Evolutionary conservation across 2,113 vertebrate genomes (phyloP).

Genomic region (Dicerorhinus sumatrensis): DNA sequence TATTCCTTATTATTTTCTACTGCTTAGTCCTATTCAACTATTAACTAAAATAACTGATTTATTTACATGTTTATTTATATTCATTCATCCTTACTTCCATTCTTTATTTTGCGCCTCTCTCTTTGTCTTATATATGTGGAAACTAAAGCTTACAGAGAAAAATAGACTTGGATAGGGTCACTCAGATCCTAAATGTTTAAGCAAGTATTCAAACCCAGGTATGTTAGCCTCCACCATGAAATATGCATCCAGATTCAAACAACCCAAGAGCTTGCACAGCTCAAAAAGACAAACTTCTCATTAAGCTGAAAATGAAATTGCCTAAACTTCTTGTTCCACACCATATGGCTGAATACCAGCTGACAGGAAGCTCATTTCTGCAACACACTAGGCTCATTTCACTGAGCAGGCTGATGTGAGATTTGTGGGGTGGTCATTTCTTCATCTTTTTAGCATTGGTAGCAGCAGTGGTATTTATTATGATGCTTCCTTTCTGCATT

Average conservation of each 20-base stretch:
- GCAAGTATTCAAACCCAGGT: neutral
- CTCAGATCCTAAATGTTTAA: neutral
- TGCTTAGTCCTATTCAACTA: neutral
- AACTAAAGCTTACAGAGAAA: neutral
- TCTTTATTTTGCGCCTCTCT: neutral
- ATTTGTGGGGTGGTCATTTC: slow-evolving; percentile 50
- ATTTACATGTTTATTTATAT: neutral
- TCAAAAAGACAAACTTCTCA: slow-evolving; percentile 62
- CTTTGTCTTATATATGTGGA: neutral
- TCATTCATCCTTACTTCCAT: neutral
- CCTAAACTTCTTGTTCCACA: slow-evolving; percentile 19
- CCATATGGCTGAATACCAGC: slow-evolving; percentile 60
- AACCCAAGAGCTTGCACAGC: neutral
- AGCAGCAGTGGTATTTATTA: neutral
- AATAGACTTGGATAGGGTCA: neutral
- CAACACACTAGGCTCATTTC: slow-evolving; percentile 1
- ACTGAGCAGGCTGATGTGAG: neutral
- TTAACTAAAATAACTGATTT: neutral
- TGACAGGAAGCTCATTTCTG: slow-evolving; percentile 70
- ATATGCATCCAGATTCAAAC: neutral
- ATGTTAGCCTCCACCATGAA: neutral
- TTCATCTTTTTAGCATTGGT: neutral
- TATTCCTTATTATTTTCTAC: neutral
- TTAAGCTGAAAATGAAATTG: slow-evolving; percentile 57
- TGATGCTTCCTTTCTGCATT: neutral